Percentiles rank a stretch among this genome's conserved stretches.
phyloP scores from a whole-genome alignment of 2,888 invertebrate genomes.

The Halictus ligatus region DNA sequence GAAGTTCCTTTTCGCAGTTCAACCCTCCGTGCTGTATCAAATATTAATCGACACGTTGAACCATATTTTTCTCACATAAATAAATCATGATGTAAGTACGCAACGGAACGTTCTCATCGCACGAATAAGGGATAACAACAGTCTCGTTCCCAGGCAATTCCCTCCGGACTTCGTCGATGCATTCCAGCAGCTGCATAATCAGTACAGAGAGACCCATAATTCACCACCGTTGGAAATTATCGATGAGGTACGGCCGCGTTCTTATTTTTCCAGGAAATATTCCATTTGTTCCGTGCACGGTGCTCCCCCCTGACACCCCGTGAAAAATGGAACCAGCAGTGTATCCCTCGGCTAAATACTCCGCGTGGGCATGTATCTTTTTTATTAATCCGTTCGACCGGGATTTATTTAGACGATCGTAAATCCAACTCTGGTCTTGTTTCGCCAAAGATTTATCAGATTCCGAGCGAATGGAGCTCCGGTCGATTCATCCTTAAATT shows the following conservation, averaged over 20 bases:
- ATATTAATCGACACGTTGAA: constrained; percentile 13
- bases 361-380: background rate
- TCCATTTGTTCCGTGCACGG: background rate
- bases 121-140: background rate
- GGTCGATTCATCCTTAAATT: background rate
- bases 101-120: background rate
- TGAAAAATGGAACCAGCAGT: background rate
- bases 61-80: background rate
- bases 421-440: background rate
- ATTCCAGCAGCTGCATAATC: constrained; percentile 75
- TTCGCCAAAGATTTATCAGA: background rate
- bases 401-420: background rate
- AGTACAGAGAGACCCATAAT: constrained; percentile 73
- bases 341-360: background rate
- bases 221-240: constrained; percentile 73
- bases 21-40: background rate
- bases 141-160: constrained; percentile 29
- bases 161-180: constrained; percentile 68
- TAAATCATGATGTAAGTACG: constrained; percentile 48
- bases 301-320: background rate
- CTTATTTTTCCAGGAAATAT: constrained; percentile 6
- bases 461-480: background rate
- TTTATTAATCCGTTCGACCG: constrained; percentile 1
- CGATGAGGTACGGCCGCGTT: constrained; percentile 66
- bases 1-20: background rate